A percentile compares a stretch with the other conserved stretches of the same genome.
Conservation (phyloP, 2,113 vertebrate genomes). For the Gasterosteus nipponicus region DNA sequence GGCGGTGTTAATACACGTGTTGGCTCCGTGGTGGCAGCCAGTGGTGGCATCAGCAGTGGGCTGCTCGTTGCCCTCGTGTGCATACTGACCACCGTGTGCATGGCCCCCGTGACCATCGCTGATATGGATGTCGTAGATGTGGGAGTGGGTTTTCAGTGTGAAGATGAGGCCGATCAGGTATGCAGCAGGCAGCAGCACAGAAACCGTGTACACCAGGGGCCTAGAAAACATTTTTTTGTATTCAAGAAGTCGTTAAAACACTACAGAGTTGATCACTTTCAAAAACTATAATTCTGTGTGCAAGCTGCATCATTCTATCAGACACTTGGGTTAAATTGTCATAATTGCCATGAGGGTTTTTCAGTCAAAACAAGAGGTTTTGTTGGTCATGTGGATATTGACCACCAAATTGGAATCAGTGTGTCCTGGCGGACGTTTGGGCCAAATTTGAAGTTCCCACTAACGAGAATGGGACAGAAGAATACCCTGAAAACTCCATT, state of each 20-base stretch:
- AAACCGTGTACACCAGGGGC: slow-evolving; percentile 83
- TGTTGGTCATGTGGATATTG: background rate
- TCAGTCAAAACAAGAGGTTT: background rate
- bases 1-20: slow-evolving; percentile 61
- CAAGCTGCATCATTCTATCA: background rate
- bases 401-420: background rate
- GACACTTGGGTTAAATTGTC: background rate
- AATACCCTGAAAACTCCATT: background rate
- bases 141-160: slow-evolving; percentile 88
- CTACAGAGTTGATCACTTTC: accelerated
- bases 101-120: slow-evolving; percentile 80
- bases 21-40: slow-evolving; percentile 19
- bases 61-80: slow-evolving; percentile 21
- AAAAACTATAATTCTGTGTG: background rate
- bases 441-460: no score
- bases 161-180: slow-evolving; percentile 88
- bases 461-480: background rate
- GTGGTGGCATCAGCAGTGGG: slow-evolving; percentile 39
- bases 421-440: background rate
- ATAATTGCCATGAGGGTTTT: background rate
- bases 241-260: background rate
- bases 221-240: slow-evolving; percentile 59
- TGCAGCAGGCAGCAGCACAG: slow-evolving; percentile 82
- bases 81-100: slow-evolving; percentile 86
- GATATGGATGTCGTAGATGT: slow-evolving; percentile 88